Conservation (phyloP, 2,113 vertebrate genomes). For the Mobula birostris region DNA sequence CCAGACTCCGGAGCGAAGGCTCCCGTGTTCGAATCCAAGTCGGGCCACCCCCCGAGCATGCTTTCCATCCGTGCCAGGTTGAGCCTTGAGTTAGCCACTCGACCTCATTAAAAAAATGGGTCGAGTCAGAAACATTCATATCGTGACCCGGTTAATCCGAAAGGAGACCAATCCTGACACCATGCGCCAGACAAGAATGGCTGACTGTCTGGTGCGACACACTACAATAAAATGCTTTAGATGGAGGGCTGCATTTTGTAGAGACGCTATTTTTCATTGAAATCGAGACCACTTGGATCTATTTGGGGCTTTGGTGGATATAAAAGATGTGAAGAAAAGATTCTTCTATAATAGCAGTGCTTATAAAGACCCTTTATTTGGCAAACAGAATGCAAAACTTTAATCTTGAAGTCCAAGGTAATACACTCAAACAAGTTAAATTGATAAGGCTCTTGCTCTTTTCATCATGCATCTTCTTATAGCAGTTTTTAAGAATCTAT, state of each 20-base stretch:
- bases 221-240: too few species aligned
- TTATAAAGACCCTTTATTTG: neutral
- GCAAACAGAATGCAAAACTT: neutral
- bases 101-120: too few species aligned
- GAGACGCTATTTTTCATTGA: neutral
- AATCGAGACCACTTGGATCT: neutral
- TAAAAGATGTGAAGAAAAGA: neutral
- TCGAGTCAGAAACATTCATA: too few species aligned
- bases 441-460: neutral
- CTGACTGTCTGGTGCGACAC: too few species aligned
- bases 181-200: too few species aligned
- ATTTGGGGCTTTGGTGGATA: neutral
- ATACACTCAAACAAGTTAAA: neutral
- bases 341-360: neutral
- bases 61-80: too few species aligned
- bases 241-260: neutral
- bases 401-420: neutral
- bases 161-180: too few species aligned
- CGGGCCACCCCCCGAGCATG: too few species aligned
- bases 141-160: too few species aligned
- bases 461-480: neutral
- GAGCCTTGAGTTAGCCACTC: too few species aligned
- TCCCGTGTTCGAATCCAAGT: too few species aligned
- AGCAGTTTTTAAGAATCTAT: neutral
- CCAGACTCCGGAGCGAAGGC: too few species aligned